Evolutionary conservation across 1,140 invertebrate species (phyloP), one percentile per base, ranked within the genome.

Genomic region (Melipona quadrifasciata): DNA sequence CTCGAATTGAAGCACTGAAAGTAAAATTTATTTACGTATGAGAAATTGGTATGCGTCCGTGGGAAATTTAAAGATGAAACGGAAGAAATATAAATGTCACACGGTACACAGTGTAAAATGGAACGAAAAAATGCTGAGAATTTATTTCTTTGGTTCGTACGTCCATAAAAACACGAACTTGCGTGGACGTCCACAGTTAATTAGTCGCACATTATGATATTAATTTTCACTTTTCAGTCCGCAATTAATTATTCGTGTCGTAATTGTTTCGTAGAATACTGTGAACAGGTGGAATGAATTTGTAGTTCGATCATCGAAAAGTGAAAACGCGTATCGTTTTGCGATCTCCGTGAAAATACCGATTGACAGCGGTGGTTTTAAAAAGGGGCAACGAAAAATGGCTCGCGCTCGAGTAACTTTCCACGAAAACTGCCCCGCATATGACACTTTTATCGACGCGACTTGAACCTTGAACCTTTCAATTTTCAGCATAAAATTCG

Each of bases 261-360:
- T 47, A 47, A 47, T 10, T 47, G 39, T 47, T 47, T 47, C 8
- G 39, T 47, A 47, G 39, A 47, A 47, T 47, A 47, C 39, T 8
- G 39, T 8, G 24, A 0, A n/a, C 58, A 61, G 24, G 24, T 14
- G 2, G 3, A 61, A 14, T 24, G 0, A 14, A 61, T n/a, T 14
- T 61, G 12, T 61, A 61, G 58, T 61, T 61, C 3, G 58, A n/a
- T n/a, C 0, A 24, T 12, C 16, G 61, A 53, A 65, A 65, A 74
- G 73, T 82, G 79, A 86, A 86, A 87, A 75, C 58, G 10, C n/a
- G 17, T 8, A n/a, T 51, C 27, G 73, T 80, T 86, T 87, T 87
- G 86, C 47, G 61, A 53, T 67, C 27, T 71, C 39, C 67, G 27
- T 67, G 84, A 85, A 86, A 73, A 68, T 53, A 24, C 57, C 51